phyloP scores from a whole-genome alignment of 2,888 invertebrate species.

The Ligdia adustata region DNA sequence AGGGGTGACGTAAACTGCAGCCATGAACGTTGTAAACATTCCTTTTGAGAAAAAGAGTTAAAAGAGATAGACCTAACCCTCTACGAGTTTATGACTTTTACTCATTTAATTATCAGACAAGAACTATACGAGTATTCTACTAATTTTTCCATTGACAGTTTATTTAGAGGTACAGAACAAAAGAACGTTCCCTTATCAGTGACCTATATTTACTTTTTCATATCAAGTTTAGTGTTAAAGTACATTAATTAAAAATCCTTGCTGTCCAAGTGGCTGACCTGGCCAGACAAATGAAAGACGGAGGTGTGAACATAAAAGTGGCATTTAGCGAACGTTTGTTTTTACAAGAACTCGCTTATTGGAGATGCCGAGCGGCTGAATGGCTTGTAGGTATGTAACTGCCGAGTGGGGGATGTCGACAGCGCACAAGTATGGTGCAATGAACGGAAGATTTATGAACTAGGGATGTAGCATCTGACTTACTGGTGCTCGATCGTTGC shows the following conservation, averaged over 20 bases:
- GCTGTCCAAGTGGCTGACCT: conserved; percentile 4
- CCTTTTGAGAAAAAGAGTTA: no score
- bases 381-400: conserved; percentile 30
- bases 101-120: no score
- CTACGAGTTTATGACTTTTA: no score
- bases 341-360: conserved; percentile 50
- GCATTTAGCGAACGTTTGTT: conserved; percentile 43
- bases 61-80: no score
- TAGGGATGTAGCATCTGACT: no score
- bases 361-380: conserved; percentile 42
- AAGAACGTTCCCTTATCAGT: no score
- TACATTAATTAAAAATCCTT: background rate
- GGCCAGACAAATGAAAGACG: conserved; percentile 38
- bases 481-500: no score
- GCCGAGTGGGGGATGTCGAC: conserved; percentile 7
- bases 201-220: no score
- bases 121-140: no score
- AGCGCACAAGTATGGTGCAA: conserved; percentile 7
- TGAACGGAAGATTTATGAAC: conserved; percentile 11
- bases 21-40: no score
- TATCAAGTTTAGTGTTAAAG: background rate
- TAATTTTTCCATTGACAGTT: no score
- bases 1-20: conserved; percentile 43
- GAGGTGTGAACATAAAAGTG: conserved; percentile 41
- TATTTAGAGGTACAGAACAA: no score